Percentiles rank a stretch among this genome's conserved stretches.
Evolutionary conservation across 2,113 vertebrate species (phyloP).

Genomic region (Fregetta grallaria): DNA sequence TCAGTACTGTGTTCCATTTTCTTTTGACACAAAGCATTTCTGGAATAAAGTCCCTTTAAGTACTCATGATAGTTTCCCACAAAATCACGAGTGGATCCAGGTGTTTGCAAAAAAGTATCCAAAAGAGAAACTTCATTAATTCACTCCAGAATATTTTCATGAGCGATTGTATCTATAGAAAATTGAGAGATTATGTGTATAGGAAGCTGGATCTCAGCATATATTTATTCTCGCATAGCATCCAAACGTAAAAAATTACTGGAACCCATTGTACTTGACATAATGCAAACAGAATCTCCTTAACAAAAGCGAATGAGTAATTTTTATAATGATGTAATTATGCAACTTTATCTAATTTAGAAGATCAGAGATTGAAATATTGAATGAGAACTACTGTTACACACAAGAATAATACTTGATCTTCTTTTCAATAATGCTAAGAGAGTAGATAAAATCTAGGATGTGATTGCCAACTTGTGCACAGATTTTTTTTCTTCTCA

Average conservation of each 20-base stretch:
- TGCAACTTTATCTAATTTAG: neutral
- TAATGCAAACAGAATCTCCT: neutral
- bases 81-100: constrained; percentile 15
- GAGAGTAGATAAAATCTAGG: neutral
- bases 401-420: neutral
- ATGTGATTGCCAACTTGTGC: neutral
- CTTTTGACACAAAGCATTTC: neutral
- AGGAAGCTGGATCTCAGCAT: neutral
- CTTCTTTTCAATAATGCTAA: neutral
- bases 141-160: neutral
- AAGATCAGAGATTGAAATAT: neutral
- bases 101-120: neutral
- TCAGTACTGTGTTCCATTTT: neutral
- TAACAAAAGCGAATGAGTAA: neutral
- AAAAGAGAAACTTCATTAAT: neutral
- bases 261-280: neutral
- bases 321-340: neutral
- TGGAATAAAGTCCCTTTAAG: neutral
- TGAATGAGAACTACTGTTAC: neutral
- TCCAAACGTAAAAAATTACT: neutral
- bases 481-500: neutral
- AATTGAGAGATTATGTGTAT: neutral
- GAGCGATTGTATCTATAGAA: neutral
- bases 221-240: neutral
- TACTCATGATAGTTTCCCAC: neutral